Evolutionary conservation across 2,888 invertebrate species (phyloP).

Genomic region (Leptodirus hochenwartii): DNA sequence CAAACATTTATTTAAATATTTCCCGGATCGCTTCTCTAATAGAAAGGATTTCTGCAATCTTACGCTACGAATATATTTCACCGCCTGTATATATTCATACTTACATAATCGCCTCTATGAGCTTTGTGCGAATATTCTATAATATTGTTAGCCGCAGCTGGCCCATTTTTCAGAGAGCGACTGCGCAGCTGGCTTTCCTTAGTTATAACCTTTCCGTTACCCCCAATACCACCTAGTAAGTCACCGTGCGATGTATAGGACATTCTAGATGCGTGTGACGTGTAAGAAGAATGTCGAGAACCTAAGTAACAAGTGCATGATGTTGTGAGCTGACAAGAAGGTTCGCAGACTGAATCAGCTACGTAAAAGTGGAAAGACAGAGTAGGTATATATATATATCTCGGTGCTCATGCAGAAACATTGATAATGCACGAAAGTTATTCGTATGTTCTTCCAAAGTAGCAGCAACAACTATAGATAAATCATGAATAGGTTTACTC

Average conservation of each 20-base stretch:
- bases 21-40: too few species aligned
- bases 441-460: too few species aligned
- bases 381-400: too few species aligned
- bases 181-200: slow-evolving; percentile 71
- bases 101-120: slow-evolving; percentile 54
- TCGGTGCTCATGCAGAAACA: too few species aligned
- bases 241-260: slow-evolving; percentile 92
- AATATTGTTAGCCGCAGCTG: slow-evolving; percentile 33
- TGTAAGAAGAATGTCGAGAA: slow-evolving; percentile 87
- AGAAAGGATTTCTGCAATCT: too few species aligned
- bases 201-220: slow-evolving; percentile 46
- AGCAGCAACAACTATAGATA: too few species aligned
- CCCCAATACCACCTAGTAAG: slow-evolving; percentile 52
- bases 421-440: too few species aligned
- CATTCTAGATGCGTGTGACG: slow-evolving; percentile 82
- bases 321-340: not conserved
- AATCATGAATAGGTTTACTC: too few species aligned
- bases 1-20: slow-evolving; percentile 2
- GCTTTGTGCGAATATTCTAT: slow-evolving; percentile 43
- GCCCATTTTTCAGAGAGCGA: slow-evolving; percentile 50
- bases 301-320: slow-evolving; percentile 27
- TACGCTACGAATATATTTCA: too few species aligned
- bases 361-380: too few species aligned
- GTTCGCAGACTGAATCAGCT: too few species aligned
- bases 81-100: too few species aligned